Base-by-base conservation (phyloP, 2,888 invertebrate species). In the Malachius bipustulatus region DNA sequence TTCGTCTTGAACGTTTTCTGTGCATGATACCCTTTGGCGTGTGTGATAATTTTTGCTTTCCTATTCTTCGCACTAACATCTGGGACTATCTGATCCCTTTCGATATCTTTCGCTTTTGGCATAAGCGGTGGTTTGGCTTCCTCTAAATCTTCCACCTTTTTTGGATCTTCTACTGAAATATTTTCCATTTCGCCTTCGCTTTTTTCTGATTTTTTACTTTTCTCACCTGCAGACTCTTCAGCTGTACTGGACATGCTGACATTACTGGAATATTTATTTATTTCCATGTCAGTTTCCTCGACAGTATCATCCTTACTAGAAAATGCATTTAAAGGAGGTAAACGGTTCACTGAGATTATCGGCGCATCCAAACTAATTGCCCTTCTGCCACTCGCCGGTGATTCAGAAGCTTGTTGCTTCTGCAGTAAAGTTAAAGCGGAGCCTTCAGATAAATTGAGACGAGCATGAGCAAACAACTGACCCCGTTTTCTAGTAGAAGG, bases 231-330 rank as follows among this genome's bases (percentile, higher is more conserved):
- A n/a, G 45, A 43, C 42, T 49, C 51, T 32, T 49, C 47, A 8
- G 48, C 42, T 4, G 47, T 44, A 33, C 49, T 52, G 4, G 13
- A 16, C 24, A 32, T 24, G 4, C 49, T 49, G 31, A 50, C 47
- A 27, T 48, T 47, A 14, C 35, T 11, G 19, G 51, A 52, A 35
- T 51, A 50, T 26, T 47, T 46, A 30, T 38, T 45, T 14, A 38
- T 19, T 28, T 47, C 50, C 11, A 47, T 50, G 44, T 82, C 81
- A 39, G 74, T 72, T 48, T 77, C 75, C 47, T 79, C 87, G 1
- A 88, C 77, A 0, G 88, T 88, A 55, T 88, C 88, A 55, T 88
- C 88, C 62, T 87, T 87, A 14, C 85, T 84, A 2, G 87, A 88
- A 57, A 87, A 85, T 0, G 87, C 82, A 60, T 85, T 83, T 59